Base-by-base conservation (phyloP, 2,797 vertebrate species). In the Sylvia borin region DNA sequence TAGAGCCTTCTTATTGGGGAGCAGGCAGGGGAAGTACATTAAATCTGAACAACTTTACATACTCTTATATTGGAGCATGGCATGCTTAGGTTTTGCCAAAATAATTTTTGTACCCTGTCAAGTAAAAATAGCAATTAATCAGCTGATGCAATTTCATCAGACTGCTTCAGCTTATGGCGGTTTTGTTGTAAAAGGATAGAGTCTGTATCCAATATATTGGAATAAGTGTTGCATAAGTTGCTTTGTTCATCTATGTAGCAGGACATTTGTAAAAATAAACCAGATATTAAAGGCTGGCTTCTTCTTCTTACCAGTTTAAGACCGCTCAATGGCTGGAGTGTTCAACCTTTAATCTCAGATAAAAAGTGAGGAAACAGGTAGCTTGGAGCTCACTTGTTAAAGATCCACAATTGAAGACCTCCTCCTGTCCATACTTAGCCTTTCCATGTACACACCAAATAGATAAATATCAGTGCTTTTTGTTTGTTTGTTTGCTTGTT, bases 11-110 rank as follows among this genome's bases (percentile, higher is more conserved):
- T 75, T 57, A n/a, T 11, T 57, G 13, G 11, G 16, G 13, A 18
- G 7, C 5, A 10, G 7, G 5, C 3, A 4, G 4, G 1, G 18
- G 7, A 15, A 15, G 4, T 60, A n/a, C 10, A 1, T 31, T 65
- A 26, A 75, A 73, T 73, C 19, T 55, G 32, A 54, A 79, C 17
- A 61, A 21, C 5, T 73, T 87, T 38, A 48, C 13, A 25, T 57
- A 8, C 14, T 83, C 24, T 80, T 17, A 24, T 81, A 14, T 16
- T 38, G 16, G 51, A 80, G 60, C 25, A 43, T 25, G 26, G 19
- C 25, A 25, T 20, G 8, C 64, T 65, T 89, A 79, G 43, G 57
- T 15, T 48, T 67, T 74, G 13, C 22, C 26, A 57, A 79, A 80
- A 62, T 58, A 45, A 11, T 47, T 83, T 90, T 60, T 80, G 13